phyloP scores from a whole-genome alignment of 2,888 invertebrate genomes.

The Lochmaea capreae region DNA sequence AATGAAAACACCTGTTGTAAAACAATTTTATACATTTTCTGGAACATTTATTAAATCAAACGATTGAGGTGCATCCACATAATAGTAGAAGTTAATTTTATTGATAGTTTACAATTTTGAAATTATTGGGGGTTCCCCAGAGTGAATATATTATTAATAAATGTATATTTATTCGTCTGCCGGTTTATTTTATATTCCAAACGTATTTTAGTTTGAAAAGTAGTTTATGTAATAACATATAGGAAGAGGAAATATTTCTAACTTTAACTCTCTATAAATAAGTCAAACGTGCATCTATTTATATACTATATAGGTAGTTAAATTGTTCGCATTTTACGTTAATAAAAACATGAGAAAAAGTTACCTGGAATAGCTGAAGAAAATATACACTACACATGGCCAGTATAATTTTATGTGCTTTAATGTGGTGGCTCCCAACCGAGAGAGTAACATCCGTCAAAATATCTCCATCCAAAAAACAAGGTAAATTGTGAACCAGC shows the following conservation, averaged over 20 bases:
- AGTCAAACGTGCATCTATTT: conserved; percentile 21
- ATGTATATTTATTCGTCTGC: too few species aligned
- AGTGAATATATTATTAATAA: too few species aligned
- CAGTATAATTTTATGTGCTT: conserved; percentile 86
- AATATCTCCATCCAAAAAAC: conserved; percentile 82
- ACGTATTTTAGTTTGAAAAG: neutral
- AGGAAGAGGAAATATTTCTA: conserved; percentile 13
- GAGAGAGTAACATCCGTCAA: conserved; percentile 89
- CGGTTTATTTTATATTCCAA: too few species aligned
- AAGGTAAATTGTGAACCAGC: conserved; percentile 80
- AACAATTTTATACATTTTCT: too few species aligned
- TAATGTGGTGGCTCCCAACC: conserved; percentile 85
- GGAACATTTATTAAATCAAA: too few species aligned
- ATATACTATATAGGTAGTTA: conserved; percentile 52
- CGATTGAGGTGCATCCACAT: too few species aligned
- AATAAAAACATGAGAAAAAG: conserved; percentile 58
- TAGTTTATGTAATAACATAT: conserved; percentile 15
- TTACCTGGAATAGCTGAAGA: conserved; percentile 86
- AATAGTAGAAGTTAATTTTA: too few species aligned
- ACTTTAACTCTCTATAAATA: conserved; percentile 6
- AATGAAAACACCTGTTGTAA: too few species aligned
- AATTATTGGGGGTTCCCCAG: too few species aligned
- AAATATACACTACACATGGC: conserved; percentile 94
- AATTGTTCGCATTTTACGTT: conserved; percentile 51
- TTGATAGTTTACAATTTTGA: too few species aligned